Base-by-base conservation (phyloP, 2,113 vertebrate species). In the Cheirogaleus medius region DNA sequence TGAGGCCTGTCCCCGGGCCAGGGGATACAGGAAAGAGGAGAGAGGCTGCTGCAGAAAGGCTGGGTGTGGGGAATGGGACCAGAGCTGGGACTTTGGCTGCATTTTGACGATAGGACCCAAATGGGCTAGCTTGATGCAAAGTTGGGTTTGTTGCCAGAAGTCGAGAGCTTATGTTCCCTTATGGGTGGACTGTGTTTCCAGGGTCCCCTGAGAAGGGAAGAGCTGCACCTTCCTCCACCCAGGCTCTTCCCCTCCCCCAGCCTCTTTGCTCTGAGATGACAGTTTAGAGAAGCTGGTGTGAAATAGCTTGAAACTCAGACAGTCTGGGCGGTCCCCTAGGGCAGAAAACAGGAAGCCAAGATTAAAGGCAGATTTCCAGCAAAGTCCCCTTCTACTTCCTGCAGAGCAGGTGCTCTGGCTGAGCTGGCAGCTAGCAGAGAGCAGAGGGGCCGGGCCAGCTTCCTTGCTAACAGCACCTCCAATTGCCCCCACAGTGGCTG, bases 341-440 rank as follows among this genome's bases (percentile, higher is more conserved):
- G 98, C 97, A 97, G 93, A 98, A 98, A 98, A 98, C 98, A 98
- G 98, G 98, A 98, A 98, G 93, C 76, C 91, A 90, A 98, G 98
- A 98, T 98, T 96, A 97, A 97, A 98, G 97, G 87, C 96, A 95
- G 97, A 96, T 95, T 97, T 98, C 95, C 96, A 97, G 94, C 97
- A 94, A 96, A 95, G 97, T 97, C 91, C 93, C 93, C 96, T 92
- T 92, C 64, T 11, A 96, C 93, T 98, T 98, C 98, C 98, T 96
- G 98, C 78, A 69, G 32, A 87, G 96, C 98, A 98, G 98, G 98
- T 98, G 97, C 97, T 94, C 34, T 7, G 80, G 68, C 94, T 91
- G 90, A 96, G 91, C 91, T 44, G 77, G 47, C 37, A 49, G 39
- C 44, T 25, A 90, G 89, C 83, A 64, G 71, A 89, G 39, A 90